Percentiles rank a stretch among this genome's conserved stretches.
These are phyloP conservation scores for Druon quercuslanigerum DNA, from an alignment of 1,140 invertebrate species.

Conservation along the genomic window DNA sequence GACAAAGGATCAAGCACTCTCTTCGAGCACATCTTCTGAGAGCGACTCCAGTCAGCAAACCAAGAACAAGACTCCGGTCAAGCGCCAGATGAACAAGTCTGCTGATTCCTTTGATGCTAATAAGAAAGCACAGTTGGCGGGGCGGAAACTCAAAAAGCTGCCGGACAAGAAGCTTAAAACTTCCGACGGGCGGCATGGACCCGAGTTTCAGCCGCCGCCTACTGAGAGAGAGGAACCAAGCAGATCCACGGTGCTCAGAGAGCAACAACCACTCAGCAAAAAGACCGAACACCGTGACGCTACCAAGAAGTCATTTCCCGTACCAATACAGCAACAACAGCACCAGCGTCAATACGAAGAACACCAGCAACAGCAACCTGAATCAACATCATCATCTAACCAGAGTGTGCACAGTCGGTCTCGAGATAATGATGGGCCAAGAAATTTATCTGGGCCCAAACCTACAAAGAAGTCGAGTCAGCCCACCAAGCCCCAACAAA, in stretches of 20 bases:
- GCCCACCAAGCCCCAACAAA: constrained; percentile 53
- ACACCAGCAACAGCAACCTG: constrained; percentile 77
- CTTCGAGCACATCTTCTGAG: constrained; percentile 67
- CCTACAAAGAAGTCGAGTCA: constrained; percentile 67
- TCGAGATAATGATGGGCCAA: constrained; percentile 75
- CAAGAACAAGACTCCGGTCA: constrained; percentile 46
- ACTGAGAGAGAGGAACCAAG: constrained; percentile 83
- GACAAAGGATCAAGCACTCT: constrained; percentile 62
- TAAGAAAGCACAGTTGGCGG: constrained; percentile 59
- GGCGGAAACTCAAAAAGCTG: constrained; percentile 80
- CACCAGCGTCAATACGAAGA: constrained; percentile 68
- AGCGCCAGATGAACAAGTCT: constrained; percentile 33
- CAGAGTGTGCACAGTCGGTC: constrained; percentile 71
- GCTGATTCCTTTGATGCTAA: constrained; percentile 42
- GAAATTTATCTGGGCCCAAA: constrained; percentile 72
- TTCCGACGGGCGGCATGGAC: constrained; percentile 87
- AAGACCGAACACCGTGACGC: constrained; percentile 60
- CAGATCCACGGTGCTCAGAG: constrained; percentile 58
- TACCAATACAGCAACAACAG: constrained; percentile 46
- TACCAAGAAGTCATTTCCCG: constrained; percentile 49
- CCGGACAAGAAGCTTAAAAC: constrained; percentile 91
- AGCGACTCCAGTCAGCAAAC: constrained; percentile 59
- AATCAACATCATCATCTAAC: constrained; percentile 72
- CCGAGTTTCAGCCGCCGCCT: constrained; percentile 83
- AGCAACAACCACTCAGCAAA: constrained; percentile 69